Evolutionary conservation across 1,140 invertebrate genomes (phyloP).

Genomic region (Drosophila bipectinata): DNA sequence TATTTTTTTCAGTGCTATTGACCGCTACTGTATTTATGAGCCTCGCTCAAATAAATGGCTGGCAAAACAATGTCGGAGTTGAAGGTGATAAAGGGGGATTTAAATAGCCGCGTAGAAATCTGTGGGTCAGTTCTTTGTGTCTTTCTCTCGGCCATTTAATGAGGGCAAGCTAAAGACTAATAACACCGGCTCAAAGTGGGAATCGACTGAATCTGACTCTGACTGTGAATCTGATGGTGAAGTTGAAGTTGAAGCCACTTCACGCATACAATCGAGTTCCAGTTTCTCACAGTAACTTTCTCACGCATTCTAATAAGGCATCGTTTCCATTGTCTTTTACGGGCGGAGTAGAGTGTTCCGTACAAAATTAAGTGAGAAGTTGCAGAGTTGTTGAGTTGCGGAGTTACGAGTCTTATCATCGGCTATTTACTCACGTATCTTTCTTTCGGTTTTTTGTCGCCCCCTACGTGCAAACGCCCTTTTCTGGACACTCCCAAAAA

Average conservation of each 20-base stretch:
- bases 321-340: constrained; percentile 68
- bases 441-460: constrained; percentile 14
- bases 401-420: constrained; percentile 35
- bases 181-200: constrained; percentile 17
- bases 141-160: constrained; percentile 44
- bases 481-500: constrained; percentile 36
- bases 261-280: constrained; percentile 52
- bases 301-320: constrained; percentile 70
- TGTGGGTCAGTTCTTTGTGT: constrained; percentile 36
- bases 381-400: constrained; percentile 23
- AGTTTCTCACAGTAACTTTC: constrained; percentile 48
- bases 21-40: constrained; percentile 13
- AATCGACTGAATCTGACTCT: constrained; percentile 6
- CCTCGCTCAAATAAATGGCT: constrained; percentile 12
- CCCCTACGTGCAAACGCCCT: constrained; percentile 65
- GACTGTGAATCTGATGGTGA: not conserved
- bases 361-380: constrained; percentile 77
- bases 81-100: constrained; percentile 42
- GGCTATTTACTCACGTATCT: constrained; percentile 31
- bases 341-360: constrained; percentile 26
- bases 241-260: constrained; percentile 1
- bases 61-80: constrained; percentile 16
- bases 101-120: constrained; percentile 33
- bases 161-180: constrained; percentile 45
- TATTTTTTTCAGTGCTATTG: not conserved